Evolutionary conservation across 2,888 invertebrate species (phyloP).

Genomic region (Ischnura elegans): DNA sequence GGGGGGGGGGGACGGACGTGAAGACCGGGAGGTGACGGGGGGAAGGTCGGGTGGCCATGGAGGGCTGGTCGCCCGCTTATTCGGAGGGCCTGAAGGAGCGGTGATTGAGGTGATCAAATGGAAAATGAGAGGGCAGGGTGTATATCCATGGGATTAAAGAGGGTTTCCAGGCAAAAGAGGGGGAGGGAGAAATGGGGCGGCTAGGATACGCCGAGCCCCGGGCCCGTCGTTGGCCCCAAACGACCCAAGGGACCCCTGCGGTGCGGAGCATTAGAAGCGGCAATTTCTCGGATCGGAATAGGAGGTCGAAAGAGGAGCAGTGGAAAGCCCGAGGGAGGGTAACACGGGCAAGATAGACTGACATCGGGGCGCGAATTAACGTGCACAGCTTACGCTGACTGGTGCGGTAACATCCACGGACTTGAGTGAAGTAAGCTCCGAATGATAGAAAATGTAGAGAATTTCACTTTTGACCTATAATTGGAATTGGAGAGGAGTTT

Average conservation of each 20-base stretch:
- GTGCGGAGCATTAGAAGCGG: not conserved
- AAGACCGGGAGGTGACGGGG: not conserved
- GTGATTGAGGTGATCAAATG: slow-evolving; percentile 4
- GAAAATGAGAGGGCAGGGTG: not conserved
- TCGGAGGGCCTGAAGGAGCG: not conserved
- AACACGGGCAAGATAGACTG: not conserved
- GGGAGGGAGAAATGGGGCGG: not conserved
- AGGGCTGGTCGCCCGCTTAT: not conserved
- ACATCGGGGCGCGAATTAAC: too few species aligned
- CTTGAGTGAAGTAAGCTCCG: too few species aligned
- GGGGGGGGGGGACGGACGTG: not conserved
- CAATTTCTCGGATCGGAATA: not conserved
- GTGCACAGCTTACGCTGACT: too few species aligned
- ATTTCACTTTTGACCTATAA: too few species aligned
- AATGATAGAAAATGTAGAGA: too few species aligned
- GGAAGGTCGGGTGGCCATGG: slow-evolving; percentile 9
- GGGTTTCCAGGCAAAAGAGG: not conserved
- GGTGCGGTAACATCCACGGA: too few species aligned
- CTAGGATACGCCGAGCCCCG: too few species aligned
- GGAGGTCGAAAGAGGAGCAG: not conserved
- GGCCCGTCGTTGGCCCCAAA: too few species aligned
- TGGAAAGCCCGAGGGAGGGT: not conserved
- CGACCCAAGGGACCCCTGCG: not conserved
- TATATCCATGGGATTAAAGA: not conserved
- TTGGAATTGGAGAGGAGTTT: too few species aligned